Evolutionary conservation across 2,113 vertebrate species (phyloP).

Genomic region (Bubo blakistoni): DNA sequence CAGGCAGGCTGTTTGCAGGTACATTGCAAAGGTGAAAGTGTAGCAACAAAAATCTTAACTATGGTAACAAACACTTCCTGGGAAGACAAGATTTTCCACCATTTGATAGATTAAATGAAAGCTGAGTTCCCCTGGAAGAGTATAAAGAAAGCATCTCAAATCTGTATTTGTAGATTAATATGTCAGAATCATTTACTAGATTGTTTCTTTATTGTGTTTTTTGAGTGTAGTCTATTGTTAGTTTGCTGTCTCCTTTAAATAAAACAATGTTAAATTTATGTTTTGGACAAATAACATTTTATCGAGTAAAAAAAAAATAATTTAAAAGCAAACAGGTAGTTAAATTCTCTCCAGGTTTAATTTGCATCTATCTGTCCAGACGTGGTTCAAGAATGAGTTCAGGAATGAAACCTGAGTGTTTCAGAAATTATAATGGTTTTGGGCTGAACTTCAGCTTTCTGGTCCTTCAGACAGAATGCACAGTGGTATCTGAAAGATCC

Average conservation of each 20-base stretch:
- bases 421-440: not conserved
- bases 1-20: not conserved
- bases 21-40: accelerated
- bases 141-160: not conserved
- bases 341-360: not conserved
- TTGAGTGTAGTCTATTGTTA: not conserved
- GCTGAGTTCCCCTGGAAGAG: not conserved
- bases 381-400: not conserved
- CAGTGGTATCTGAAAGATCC: not conserved
- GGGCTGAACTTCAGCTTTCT: not conserved
- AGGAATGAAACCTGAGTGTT: not conserved
- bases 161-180: not conserved
- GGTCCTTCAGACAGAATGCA: not conserved
- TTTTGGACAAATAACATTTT: not conserved
- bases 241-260: not conserved
- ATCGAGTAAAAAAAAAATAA: not conserved
- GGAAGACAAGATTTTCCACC: not conserved
- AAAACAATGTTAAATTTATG: not conserved
- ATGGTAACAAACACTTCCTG: not conserved
- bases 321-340: not conserved
- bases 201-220: not conserved
- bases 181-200: not conserved
- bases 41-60: not conserved
- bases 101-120: not conserved
- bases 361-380: not conserved